phyloP scores from a whole-genome alignment of 2,113 vertebrate genomes.

The Sinosuthora webbiana region DNA sequence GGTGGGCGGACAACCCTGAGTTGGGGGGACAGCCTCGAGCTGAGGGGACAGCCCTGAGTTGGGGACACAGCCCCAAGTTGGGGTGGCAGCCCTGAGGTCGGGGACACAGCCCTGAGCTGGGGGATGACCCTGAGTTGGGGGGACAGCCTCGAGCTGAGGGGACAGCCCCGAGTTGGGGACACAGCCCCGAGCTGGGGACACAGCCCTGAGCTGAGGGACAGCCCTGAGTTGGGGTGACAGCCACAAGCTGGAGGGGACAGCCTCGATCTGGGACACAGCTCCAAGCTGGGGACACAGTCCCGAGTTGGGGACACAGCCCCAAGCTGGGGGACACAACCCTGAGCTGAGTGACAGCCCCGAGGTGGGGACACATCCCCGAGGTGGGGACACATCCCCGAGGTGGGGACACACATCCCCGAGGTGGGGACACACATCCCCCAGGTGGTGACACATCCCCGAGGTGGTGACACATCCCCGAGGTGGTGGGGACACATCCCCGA shows the following conservation, averaged over 20 bases:
- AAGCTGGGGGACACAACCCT: neutral
- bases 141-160: accelerated
- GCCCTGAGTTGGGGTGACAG: no score
- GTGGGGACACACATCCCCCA: no score
- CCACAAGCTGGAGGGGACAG: no score
- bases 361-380: neutral
- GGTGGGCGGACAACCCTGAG: neutral
- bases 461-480: accelerated
- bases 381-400: accelerated
- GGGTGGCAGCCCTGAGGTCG: no score
- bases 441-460: neutral
- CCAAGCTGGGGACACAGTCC: neutral
- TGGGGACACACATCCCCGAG: no score
- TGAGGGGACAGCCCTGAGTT: no score
- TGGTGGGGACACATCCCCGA: neutral
- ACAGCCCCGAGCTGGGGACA: neutral
- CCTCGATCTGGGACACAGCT: neutral
- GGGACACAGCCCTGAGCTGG: neutral
- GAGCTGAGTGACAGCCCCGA: neutral
- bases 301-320: no score
- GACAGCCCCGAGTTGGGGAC: neutral
- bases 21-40: neutral
- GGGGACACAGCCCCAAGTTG: neutral
- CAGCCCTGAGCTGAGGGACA: no score
- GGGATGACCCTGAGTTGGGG: neutral